phyloP scores from a whole-genome alignment of 1,140 invertebrate species.

The Patella vulgata region DNA sequence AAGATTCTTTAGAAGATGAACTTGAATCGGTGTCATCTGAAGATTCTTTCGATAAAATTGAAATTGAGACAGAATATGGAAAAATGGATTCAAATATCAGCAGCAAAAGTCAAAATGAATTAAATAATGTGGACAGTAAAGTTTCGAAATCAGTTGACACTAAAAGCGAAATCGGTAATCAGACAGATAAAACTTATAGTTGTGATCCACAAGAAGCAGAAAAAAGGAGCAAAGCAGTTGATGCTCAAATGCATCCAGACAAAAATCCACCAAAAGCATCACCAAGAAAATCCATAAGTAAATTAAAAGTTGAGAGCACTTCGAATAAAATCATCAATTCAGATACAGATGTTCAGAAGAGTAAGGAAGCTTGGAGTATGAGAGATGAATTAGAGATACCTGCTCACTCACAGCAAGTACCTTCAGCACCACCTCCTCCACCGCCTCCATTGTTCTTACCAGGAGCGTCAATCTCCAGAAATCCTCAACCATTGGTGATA shows the following conservation, averaged over 20 bases:
- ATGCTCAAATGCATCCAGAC: constrained; percentile 9
- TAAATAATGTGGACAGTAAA: background rate
- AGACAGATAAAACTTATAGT: too few species aligned
- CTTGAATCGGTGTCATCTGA: background rate
- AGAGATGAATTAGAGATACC: background rate
- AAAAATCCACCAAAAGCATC: constrained; percentile 2
- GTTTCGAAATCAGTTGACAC: background rate
- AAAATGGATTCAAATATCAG: background rate
- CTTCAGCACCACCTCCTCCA: constrained; percentile 22
- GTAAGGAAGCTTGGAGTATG: background rate
- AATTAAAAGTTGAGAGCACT: background rate
- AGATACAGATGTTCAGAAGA: constrained; percentile 7
- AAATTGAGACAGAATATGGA: background rate
- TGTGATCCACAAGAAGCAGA: too few species aligned
- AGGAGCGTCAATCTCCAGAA: background rate
- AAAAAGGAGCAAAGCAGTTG: too few species aligned
- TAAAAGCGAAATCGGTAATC: constrained; percentile 9
- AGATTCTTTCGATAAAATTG: background rate
- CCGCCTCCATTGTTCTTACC: constrained; percentile 29
- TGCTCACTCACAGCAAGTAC: constrained; percentile 8
- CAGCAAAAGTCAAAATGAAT: background rate
- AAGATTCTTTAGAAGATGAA: constrained; percentile 3
- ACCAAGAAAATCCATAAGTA: constrained; percentile 9
- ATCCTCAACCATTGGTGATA: constrained; percentile 1
- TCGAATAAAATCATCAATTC: constrained; percentile 19